Conservation (phyloP, 2,888 invertebrate species). For the Protophormia terraenovae region DNA sequence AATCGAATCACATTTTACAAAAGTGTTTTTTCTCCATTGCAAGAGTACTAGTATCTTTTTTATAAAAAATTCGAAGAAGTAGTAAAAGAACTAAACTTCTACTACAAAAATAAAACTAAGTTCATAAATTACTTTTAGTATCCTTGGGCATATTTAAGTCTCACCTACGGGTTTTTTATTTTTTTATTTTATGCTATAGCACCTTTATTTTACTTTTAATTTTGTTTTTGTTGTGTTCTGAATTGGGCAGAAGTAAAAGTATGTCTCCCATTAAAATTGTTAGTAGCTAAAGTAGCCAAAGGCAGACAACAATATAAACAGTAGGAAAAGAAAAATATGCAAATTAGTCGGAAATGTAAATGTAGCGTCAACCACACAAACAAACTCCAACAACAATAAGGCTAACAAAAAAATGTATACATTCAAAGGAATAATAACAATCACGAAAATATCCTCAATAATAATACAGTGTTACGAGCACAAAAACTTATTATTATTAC, state of each 20-base stretch:
- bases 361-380: slow-evolving; percentile 70
- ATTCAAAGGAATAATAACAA: slow-evolving; percentile 52
- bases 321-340: slow-evolving; percentile 74
- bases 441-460: slow-evolving; percentile 43
- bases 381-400: slow-evolving; percentile 39
- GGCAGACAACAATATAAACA: slow-evolving; percentile 49
- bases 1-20: slow-evolving; percentile 53
- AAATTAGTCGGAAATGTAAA: slow-evolving; percentile 78
- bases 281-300: slow-evolving; percentile 54
- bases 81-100: slow-evolving; percentile 23
- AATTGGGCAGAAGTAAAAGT: slow-evolving; percentile 12
- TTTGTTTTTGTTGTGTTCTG: slow-evolving; percentile 43
- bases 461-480: slow-evolving; percentile 21
- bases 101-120: slow-evolving; percentile 45
- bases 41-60: slow-evolving; percentile 4
- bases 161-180: slow-evolving; percentile 52
- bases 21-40: neutral
- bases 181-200: slow-evolving; percentile 44
- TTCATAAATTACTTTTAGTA: slow-evolving; percentile 67
- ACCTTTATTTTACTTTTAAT: slow-evolving; percentile 68
- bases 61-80: neutral
- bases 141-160: slow-evolving; percentile 62
- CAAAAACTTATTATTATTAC: no score
- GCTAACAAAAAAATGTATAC: neutral
- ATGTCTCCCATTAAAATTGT: slow-evolving; percentile 50